These are phyloP conservation scores for Hypselothyrea guttata DNA, from an alignment of 2,888 invertebrate genomes.

Conservation along the genomic window DNA sequence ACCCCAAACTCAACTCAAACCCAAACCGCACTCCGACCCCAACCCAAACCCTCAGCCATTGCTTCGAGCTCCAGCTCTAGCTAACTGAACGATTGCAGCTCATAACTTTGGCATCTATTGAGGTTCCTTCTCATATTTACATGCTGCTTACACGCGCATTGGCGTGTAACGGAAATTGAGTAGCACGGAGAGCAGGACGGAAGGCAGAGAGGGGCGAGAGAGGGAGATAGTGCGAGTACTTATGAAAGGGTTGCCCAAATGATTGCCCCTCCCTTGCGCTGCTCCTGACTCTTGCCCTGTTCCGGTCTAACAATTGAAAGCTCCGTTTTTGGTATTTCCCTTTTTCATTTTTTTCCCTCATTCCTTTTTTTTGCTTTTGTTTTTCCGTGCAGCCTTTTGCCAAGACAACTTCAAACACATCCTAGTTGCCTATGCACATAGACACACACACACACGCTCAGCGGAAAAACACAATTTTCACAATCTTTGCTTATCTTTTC, in stretches of 20 bases:
- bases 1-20: neutral
- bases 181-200: conserved; percentile 26
- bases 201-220: neutral
- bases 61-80: too few relatives aligned
- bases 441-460: conserved; percentile 31
- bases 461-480: conserved; percentile 68
- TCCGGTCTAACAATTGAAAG: conserved; percentile 46
- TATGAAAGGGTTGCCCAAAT: conserved; percentile 48
- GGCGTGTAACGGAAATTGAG: conserved; percentile 72
- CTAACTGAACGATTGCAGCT: conserved; percentile 52
- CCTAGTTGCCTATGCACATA: neutral
- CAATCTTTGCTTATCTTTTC: conserved; percentile 73
- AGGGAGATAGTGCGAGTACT: conserved; percentile 14
- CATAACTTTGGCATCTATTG: conserved; percentile 68
- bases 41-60: conserved; percentile 8
- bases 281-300: conserved; percentile 5
- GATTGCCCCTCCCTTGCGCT: neutral
- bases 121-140: conserved; percentile 61
- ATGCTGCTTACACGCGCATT: conserved; percentile 74
- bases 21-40: neutral
- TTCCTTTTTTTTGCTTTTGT: conserved; percentile 24
- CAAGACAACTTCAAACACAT: conserved; percentile 25
- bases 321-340: conserved; percentile 29
- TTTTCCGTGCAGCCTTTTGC: conserved; percentile 23
- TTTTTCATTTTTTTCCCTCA: conserved; percentile 8